Percentiles rank a stretch among this genome's conserved stretches.
Conservation (phyloP, 2,797 vertebrate species). For the Sebastes elongatus region DNA sequence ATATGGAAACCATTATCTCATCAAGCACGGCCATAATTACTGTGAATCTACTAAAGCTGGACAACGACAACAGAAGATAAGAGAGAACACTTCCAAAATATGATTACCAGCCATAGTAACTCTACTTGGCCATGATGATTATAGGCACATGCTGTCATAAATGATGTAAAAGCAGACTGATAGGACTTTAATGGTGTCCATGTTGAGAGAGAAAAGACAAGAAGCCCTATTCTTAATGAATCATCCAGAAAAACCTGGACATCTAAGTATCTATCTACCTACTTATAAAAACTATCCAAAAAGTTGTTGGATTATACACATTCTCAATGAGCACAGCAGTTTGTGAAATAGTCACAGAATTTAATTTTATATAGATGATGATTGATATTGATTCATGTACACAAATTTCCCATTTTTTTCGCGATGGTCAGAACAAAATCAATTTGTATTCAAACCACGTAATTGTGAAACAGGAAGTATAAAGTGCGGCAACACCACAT, state of each 20-base stretch:
- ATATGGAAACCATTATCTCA: not conserved
- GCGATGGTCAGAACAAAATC: too few relatives aligned
- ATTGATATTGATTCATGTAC: too few relatives aligned
- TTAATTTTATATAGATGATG: too few relatives aligned
- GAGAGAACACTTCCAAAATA: not conserved
- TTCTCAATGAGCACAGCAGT: too few relatives aligned
- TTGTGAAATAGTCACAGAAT: too few relatives aligned
- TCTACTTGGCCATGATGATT: not conserved
- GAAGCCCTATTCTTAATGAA: not conserved
- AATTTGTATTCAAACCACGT: too few relatives aligned
- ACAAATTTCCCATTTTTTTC: too few relatives aligned
- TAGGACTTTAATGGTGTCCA: not conserved
- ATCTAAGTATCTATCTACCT: not conserved
- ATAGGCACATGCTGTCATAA: not conserved
- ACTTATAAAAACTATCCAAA: not conserved
- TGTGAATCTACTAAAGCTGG: not conserved
- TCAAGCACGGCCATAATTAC: not conserved
- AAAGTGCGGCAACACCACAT: too few relatives aligned
- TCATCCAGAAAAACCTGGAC: not conserved
- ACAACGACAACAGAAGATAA: not conserved
- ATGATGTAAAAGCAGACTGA: not conserved
- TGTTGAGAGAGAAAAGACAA: not conserved
- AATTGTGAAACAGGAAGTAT: too few relatives aligned
- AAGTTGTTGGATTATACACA: not conserved
- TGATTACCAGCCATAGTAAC: not conserved